Evolutionary conservation across 2,113 vertebrate species (phyloP).

Genomic region (Stomatorhinus ivindoensis): DNA sequence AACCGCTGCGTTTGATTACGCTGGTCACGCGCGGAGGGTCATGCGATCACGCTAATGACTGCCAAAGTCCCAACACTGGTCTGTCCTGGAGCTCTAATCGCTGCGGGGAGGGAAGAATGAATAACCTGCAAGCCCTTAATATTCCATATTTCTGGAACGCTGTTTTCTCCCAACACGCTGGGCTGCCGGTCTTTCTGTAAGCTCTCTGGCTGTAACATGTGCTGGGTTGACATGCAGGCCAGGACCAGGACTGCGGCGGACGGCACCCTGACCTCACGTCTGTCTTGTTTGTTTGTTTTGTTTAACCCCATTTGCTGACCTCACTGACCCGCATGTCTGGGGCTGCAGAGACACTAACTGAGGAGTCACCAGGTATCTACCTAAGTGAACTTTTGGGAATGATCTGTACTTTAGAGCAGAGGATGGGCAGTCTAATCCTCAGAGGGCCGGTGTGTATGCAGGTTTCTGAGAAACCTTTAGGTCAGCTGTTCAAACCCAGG

Average conservation of each 20-base stretch:
- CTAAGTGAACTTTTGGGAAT: not conserved
- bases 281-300: slow-evolving; percentile 26
- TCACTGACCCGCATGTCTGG: slow-evolving; percentile 60
- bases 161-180: slow-evolving; percentile 41
- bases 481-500: not conserved
- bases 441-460: not conserved
- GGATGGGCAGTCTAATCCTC: not conserved
- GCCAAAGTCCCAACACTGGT: not conserved
- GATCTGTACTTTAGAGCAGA: not conserved
- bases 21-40: not conserved
- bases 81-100: not conserved
- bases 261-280: slow-evolving; percentile 41
- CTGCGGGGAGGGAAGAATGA: not conserved
- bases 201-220: slow-evolving; percentile 76
- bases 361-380: not conserved
- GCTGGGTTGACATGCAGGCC: slow-evolving; percentile 68
- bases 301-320: slow-evolving; percentile 53
- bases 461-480: not conserved
- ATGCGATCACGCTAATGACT: not conserved
- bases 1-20: not conserved
- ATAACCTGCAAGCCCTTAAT: not conserved
- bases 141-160: not conserved
- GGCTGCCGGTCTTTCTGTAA: slow-evolving; percentile 93
- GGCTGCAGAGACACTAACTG: not conserved
- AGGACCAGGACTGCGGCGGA: slow-evolving; percentile 76